phyloP scores from a whole-genome alignment of 2,797 vertebrate genomes.

The Galaxias olidus region DNA sequence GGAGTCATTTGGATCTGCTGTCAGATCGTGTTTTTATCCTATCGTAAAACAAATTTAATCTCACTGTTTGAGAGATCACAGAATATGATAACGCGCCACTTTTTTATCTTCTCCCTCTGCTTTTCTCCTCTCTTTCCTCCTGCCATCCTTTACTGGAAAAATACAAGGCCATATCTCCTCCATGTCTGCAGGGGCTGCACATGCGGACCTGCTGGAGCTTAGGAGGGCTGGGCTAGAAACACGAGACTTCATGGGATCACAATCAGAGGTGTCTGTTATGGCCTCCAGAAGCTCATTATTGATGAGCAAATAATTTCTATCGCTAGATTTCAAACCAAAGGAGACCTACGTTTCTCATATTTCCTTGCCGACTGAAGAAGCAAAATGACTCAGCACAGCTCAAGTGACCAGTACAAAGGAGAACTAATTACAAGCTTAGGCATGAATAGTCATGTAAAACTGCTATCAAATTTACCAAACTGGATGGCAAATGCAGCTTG shows the following conservation, averaged over 20 bases:
- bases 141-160: too few species aligned
- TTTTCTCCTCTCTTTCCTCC: not conserved
- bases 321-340: not conserved
- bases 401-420: not conserved
- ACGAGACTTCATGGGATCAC: conserved; percentile 6
- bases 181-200: not conserved
- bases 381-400: not conserved
- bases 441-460: conserved; percentile 7
- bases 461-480: not conserved
- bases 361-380: not conserved
- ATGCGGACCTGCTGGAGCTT: not conserved
- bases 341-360: not conserved
- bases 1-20: not conserved
- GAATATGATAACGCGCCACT: too few species aligned
- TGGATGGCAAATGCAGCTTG: not conserved
- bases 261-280: not conserved
- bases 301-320: conserved; percentile 17
- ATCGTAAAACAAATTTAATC: not conserved
- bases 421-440: not conserved
- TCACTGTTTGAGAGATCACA: not conserved
- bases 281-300: conserved; percentile 13
- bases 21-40: not conserved
- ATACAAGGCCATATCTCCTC: not conserved
- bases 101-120: not conserved
- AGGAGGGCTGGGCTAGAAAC: conserved; percentile 4